A percentile compares a stretch with the other conserved stretches of the same genome.
These are phyloP conservation scores for Blera fallax DNA, from an alignment of 2,888 invertebrate species.

Conservation along the genomic window DNA sequence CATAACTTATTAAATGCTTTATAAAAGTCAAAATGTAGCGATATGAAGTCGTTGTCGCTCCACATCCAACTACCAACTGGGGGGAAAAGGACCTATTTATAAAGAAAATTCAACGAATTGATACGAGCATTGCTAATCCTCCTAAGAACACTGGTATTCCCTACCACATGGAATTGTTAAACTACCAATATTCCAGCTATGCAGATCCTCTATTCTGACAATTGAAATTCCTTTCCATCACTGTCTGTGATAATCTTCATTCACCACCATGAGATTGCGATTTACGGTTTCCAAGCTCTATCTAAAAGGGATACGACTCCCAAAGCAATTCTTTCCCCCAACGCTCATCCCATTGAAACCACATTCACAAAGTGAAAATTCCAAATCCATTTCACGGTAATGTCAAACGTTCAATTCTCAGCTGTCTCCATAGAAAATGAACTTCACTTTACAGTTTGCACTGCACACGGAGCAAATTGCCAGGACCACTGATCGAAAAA, in stretches of 20 bases:
- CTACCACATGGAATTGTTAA: too few species aligned
- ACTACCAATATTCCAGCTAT: too few species aligned
- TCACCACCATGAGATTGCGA: not conserved
- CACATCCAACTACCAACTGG: too few species aligned
- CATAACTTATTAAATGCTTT: too few species aligned
- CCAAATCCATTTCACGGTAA: constrained; percentile 50
- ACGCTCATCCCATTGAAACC: not conserved
- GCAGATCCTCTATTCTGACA: not conserved
- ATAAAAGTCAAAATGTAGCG: too few species aligned
- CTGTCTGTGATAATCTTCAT: not conserved
- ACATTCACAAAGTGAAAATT: constrained; percentile 50
- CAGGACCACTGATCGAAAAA: constrained; percentile 39
- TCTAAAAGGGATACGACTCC: not conserved
- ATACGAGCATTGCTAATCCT: too few species aligned
- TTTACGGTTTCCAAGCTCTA: not conserved
- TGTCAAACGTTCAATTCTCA: constrained; percentile 58
- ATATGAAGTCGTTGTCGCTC: too few species aligned
- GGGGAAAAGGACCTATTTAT: too few species aligned
- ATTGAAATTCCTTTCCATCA: constrained; percentile 6
- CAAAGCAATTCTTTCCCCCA: not conserved
- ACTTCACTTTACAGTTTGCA: constrained; percentile 51
- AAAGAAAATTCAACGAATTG: too few species aligned
- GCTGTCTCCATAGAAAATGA: constrained; percentile 52
- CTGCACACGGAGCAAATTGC: constrained; percentile 45
- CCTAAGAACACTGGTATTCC: too few species aligned